Conservation (phyloP, 1,140 invertebrate species). For the Dreissena rostriformis region DNA sequence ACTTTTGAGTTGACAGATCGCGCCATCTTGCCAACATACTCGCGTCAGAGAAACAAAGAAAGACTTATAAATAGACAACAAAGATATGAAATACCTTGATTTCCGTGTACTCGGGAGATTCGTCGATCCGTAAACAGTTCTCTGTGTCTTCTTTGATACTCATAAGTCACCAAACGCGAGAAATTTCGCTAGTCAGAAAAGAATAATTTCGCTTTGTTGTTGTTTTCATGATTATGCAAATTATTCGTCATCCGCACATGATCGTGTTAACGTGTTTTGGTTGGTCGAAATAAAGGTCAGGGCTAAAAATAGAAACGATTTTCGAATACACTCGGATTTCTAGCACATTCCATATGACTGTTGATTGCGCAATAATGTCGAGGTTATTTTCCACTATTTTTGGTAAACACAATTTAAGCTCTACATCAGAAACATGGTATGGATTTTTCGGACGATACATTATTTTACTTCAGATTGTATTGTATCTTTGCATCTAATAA, state of each 20-base stretch:
- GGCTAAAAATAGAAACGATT: neutral
- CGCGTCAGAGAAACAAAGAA: neutral
- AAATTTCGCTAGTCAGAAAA: neutral
- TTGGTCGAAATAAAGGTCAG: neutral
- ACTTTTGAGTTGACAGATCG: neutral
- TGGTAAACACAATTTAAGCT: too few relatives aligned
- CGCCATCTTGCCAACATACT: constrained; percentile 12
- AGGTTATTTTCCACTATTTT: too few relatives aligned
- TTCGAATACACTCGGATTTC: neutral
- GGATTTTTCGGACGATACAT: too few relatives aligned
- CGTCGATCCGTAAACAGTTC: constrained; percentile 26
- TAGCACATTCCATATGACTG: too few relatives aligned
- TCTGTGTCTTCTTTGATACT: constrained; percentile 34
- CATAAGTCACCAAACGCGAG: constrained; percentile 26
- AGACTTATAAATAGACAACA: neutral
- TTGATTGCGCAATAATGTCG: too few relatives aligned
- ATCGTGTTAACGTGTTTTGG: neutral
- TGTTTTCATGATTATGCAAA: constrained; percentile 56
- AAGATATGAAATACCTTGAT: constrained; percentile 8
- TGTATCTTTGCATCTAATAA: too few relatives aligned
- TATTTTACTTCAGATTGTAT: too few relatives aligned
- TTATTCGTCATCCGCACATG: neutral
- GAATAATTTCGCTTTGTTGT: constrained; percentile 41
- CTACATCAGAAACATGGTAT: too few relatives aligned
- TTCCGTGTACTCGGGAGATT: constrained; percentile 18